Base-by-base conservation (phyloP, 2,888 invertebrate species). In the Dasypogon diadema region DNA sequence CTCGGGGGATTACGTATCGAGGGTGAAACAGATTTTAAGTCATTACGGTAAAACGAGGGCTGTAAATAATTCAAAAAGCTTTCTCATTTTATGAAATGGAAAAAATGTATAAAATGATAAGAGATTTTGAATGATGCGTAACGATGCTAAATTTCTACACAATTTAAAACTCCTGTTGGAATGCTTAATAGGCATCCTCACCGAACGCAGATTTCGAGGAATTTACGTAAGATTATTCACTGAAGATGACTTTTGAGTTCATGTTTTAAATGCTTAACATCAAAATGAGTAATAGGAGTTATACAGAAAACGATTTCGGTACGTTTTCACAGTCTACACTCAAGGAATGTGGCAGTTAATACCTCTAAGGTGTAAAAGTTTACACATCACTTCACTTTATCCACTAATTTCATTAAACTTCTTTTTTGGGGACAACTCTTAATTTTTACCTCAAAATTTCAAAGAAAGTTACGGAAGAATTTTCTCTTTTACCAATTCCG, bases 1-100 rank as follows among this genome's bases (percentile, higher is more conserved):
- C 77, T 75, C 77, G 30, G 16, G 77, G 77, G 77, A 77, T 77
- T 75, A 73, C 58, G 56, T 77, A 75, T 75, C 74, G 76, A 72
- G 75, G 77, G 75, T 48, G 75, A 63, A 72, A 70, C 72, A 51
- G 63, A 72, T 75, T 77, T 77, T 77, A 75, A 77, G 75, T 75
- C 75, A 75, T 77, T 75, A 75, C 70, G 65, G 34, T 56, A 58
- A 75, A 77, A 75, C 68, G 75, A 73, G 75, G 65, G 46, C 42
- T 73, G 73, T 77, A 72, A 77, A 77, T 77, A 75, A 77, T 77
- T 77, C 73, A 77, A 63, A 22, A 42, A 37, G 63, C 55, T 74
- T 72, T 72, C 34, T 72, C 54, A 68, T 26, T 68, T 68, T 68
- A 5, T 26, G 51, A 68, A 16, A 22, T 51, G 48, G 18, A 51